Evolutionary conservation across 1,140 invertebrate genomes (phyloP), one percentile per base, ranked within the genome.

Genomic region (Protaetia brevitarsis): DNA sequence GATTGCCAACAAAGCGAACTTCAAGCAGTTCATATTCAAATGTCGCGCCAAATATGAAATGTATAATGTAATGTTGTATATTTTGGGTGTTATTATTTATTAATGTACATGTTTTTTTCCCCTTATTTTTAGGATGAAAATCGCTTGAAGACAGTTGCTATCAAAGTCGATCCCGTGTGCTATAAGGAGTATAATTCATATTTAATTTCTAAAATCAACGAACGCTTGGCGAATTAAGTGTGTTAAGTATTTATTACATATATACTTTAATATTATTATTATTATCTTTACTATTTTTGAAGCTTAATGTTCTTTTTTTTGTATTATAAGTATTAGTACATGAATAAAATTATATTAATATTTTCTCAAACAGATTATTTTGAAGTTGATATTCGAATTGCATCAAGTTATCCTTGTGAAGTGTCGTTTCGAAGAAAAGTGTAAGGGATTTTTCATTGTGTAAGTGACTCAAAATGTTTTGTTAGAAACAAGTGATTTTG

Each of bases 11-110:
- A 83, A 88, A 10, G 84, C 91, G 4, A 85, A 87, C 68, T 97
- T 97, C 76, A 89, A 89, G 73, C 83, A 86, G 0, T 95, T 87
- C 70, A 82, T 90, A 8, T 92, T 97, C 73, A 92, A 89, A 76
- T 80, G 97, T 41, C 81, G 93, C 67, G 87, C 89, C 13, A 96
- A 94, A 79, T 85, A 92, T 77, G 96, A 99, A 79, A 90, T 85
- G 13, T 99, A 91, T 73, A 96, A 94, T 79, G 94, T 91, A 80
- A 84, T 34, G 3, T 61, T 61, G 8, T 36, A 10, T 13, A 57
- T 31, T 36, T 4, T 58, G 51, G 26, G 10, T 45, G 45, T 67
- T 60, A 30, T 21, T 62, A 28, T 58, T 28, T 37, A n/a, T n/a
- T n/a, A n/a, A n/a, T n/a, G n/a, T 57, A 68, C 59, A 67, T 29